Percentiles rank a stretch among this genome's conserved stretches.
These are phyloP conservation scores for Otus sunia DNA, from an alignment of 2,113 vertebrate species.

Conservation along the genomic window DNA sequence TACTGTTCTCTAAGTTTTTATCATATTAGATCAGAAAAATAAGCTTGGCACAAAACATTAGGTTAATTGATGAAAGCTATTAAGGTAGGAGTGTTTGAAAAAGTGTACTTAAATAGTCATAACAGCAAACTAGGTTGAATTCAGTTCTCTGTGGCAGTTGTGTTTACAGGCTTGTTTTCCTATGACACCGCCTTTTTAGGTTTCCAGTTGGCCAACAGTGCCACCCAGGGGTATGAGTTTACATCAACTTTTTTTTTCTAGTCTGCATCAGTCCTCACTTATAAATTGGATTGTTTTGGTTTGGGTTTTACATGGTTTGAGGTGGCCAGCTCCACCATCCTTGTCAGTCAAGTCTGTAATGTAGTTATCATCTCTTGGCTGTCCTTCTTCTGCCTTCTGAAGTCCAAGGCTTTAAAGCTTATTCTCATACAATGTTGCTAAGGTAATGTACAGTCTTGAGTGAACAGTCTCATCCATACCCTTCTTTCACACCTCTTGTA, in stretches of 20 bases:
- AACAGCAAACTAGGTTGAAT: background rate
- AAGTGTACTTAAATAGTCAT: background rate
- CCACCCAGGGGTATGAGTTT: slow-evolving; percentile 61
- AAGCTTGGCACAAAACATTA: background rate
- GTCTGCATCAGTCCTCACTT: background rate
- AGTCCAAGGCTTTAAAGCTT: background rate
- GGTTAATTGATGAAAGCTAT: background rate
- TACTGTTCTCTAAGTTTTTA: background rate
- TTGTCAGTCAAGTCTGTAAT: background rate
- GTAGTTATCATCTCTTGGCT: background rate
- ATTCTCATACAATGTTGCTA: background rate
- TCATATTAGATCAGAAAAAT: background rate
- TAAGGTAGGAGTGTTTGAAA: background rate
- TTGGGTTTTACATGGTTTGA: background rate
- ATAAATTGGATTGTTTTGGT: background rate
- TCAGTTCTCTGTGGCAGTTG: background rate
- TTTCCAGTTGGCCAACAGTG: slow-evolving; percentile 47
- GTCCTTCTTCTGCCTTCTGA: background rate
- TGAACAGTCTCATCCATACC: background rate
- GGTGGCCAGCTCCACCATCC: background rate
- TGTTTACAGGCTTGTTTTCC: background rate
- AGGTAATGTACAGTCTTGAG: background rate
- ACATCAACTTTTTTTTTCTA: background rate
- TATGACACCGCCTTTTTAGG: accelerated
- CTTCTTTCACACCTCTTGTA: background rate